These are phyloP conservation scores for Amphimedon queenslandica DNA, from an alignment of 37 sponge, comb jelly and placozoan genomes.

Conservation along the genomic window DNA sequence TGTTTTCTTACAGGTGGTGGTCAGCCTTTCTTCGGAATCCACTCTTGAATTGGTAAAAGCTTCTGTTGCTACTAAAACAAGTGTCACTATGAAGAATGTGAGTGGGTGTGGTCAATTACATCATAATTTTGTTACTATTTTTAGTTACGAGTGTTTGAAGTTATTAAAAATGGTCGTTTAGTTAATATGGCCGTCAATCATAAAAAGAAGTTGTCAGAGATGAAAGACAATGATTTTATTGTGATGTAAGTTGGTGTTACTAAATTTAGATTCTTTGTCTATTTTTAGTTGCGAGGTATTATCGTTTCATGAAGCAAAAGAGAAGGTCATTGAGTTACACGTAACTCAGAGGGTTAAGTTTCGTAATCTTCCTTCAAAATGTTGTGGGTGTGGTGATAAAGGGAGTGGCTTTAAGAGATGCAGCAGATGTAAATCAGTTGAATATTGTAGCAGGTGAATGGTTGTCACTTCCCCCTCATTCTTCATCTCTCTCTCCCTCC, in stretches of 20 bases:
- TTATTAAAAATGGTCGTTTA: slow-evolving; percentile 53
- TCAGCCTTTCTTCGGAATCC: slow-evolving; percentile 46
- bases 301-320: not conserved
- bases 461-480: too few species aligned
- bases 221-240: slow-evolving; percentile 56
- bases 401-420: slow-evolving; percentile 48
- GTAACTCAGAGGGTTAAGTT: slow-evolving; percentile 43
- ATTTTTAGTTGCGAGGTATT: slow-evolving; percentile 47
- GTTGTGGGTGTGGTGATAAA: slow-evolving; percentile 32
- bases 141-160: slow-evolving; percentile 74
- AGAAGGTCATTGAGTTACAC: slow-evolving; percentile 22
- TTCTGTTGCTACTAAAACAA: slow-evolving; percentile 45
- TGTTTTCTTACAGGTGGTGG: slow-evolving; percentile 20
- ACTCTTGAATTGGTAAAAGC: slow-evolving; percentile 71
- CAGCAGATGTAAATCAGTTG: slow-evolving; percentile 60
- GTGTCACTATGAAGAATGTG: slow-evolving; percentile 51
- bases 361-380: slow-evolving; percentile 40
- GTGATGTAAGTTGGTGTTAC: slow-evolving; percentile 42
- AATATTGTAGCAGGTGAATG: slow-evolving; percentile 62
- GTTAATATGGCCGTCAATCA: slow-evolving; percentile 28
- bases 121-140: not conserved
- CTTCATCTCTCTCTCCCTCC: not conserved
- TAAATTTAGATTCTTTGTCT: not conserved
- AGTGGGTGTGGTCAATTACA: not conserved
- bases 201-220: slow-evolving; percentile 17